phyloP scores from a whole-genome alignment of 1,140 invertebrate genomes.

The Drosophila kepulauana region DNA sequence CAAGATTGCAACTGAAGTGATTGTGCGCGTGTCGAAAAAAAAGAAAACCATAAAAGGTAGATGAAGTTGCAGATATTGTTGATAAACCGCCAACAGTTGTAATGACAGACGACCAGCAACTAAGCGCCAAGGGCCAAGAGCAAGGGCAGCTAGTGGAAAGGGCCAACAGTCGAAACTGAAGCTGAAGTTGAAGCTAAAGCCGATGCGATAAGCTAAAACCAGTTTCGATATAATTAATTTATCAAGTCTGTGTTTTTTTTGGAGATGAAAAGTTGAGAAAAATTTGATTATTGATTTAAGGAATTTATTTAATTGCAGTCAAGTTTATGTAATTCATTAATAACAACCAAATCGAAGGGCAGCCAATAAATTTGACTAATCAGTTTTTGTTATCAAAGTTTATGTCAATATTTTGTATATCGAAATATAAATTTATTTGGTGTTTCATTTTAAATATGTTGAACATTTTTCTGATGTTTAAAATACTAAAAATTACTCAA shows the following conservation, averaged over 20 bases:
- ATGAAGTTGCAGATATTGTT: constrained; percentile 27
- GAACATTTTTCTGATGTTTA: no score
- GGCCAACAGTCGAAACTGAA: background rate
- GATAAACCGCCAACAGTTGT: constrained; percentile 32
- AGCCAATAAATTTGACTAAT: background rate
- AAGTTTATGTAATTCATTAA: constrained; percentile 43
- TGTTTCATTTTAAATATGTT: no score
- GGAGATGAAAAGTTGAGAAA: background rate
- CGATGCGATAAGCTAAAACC: constrained; percentile 14
- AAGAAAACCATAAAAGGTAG: constrained; percentile 17
- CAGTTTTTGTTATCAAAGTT: background rate
- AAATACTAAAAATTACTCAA: no score
- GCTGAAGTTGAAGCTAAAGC: background rate
- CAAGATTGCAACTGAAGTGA: constrained; percentile 10
- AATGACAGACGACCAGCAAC: constrained; percentile 2
- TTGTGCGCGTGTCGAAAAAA: constrained; percentile 27
- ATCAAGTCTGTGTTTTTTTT: constrained; percentile 1
- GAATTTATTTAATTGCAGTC: constrained; percentile 47
- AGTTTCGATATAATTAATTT: constrained; percentile 30
- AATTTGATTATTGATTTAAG: constrained; percentile 33
- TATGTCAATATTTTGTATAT: no score
- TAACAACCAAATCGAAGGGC: background rate
- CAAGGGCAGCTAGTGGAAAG: constrained; percentile 24
- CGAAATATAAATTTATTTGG: no score
- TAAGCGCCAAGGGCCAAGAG: constrained; percentile 17